Evolutionary conservation across 2,888 invertebrate species (phyloP), one percentile per base, ranked within the genome.

Genomic region (Lottia gigantea): DNA sequence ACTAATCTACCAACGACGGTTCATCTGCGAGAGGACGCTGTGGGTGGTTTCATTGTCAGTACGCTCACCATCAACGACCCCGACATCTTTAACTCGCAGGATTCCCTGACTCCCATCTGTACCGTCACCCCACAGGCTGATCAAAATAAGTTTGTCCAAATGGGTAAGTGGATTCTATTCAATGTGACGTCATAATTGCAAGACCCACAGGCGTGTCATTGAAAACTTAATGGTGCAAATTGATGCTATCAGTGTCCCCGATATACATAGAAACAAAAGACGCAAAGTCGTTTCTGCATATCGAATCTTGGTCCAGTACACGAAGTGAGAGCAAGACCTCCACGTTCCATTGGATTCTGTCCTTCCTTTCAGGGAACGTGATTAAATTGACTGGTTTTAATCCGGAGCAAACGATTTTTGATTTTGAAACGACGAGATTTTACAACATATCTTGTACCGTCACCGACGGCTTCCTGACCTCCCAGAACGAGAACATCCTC

Each of bases 401-500:
- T 23, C 19, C 55, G 0, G 55, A 55, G 14, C 55, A 55, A 55
- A 4, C 1, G 2, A 11, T 55, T 14, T 55, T 55, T 19, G 55
- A 55, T 55, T 55, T 55, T 14, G 55, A 55, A 14, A 23, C 23
- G 23, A 55, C 55, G 8, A 19, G 55, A 11, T 55, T 12, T 55
- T 65, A 19, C 16, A 46, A 25, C 16, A 65, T 40, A 23, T 65
- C 46, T 8, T 61, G 40, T 45, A n/a, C 61, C 14, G 63, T 67
- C n/a, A 46, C n/a, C 14, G 66, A 62, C 2, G 66, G 65, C n/a
- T 31, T 23, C 63, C 62, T 64, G 6, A 67, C 70, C 23, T 74
- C 78, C 2, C 40, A 46, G 40, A 73, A 62, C 16, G 72, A 72
- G 7, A 66, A 72, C 14, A 55, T 76, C n/a, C 75, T 71, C 23